Conservation (phyloP, 2,888 invertebrate species). For the Pharmacophagus antenor region DNA sequence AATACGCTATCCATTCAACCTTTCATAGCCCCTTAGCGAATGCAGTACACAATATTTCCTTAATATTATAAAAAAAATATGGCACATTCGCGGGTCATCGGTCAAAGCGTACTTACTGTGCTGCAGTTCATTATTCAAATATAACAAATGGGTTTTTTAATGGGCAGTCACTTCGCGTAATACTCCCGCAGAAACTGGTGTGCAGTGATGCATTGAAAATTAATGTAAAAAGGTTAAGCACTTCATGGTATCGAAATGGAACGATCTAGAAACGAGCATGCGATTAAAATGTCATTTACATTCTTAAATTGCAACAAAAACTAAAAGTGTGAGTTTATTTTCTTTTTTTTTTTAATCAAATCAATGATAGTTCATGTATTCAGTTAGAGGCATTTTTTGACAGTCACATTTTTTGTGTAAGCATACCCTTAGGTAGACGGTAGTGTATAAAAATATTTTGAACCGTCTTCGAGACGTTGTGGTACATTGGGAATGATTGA, state of each 20-base stretch:
- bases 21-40: no score
- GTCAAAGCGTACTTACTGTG: conserved; percentile 23
- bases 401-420: no score
- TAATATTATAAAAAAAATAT: background rate
- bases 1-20: no score
- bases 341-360: no score
- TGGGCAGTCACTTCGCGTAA: conserved; percentile 24
- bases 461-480: no score
- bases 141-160: conserved; percentile 31
- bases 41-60: no score
- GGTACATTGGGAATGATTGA: no score
- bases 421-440: no score
- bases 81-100: conserved; percentile 11
- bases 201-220: conserved; percentile 29
- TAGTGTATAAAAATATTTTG: no score
- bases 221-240: conserved; percentile 26
- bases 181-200: conserved; percentile 5
- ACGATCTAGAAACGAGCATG: conserved; percentile 23
- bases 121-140: conserved; percentile 30
- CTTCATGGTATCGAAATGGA: conserved; percentile 10
- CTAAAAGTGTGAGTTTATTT: no score
- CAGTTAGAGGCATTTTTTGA: no score
- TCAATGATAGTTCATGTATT: no score
- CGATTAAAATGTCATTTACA: conserved; percentile 2
- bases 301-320: background rate